Evolutionary conservation across 2,888 invertebrate species (phyloP).

Genomic region (Eudasyphora cyanicolor): DNA sequence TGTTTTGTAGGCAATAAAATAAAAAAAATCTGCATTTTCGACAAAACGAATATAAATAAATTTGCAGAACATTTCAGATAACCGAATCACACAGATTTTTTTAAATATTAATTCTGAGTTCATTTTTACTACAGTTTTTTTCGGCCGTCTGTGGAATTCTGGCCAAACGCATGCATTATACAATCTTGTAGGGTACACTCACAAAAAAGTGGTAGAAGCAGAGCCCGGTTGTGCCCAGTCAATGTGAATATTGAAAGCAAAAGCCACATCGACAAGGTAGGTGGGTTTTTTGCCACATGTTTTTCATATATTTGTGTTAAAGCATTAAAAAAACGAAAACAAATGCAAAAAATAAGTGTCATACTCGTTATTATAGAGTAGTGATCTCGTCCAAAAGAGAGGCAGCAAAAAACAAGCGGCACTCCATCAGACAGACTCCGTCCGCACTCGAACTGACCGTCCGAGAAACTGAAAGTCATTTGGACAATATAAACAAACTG

Average conservation of each 20-base stretch:
- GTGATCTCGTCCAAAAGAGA: conserved; percentile 44
- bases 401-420: conserved; percentile 13
- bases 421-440: too few relatives aligned
- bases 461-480: conserved; percentile 59
- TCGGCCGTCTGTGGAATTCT: background rate
- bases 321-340: conserved; percentile 18
- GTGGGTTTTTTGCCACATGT: conserved; percentile 71
- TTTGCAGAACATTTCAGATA: background rate
- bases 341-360: conserved; percentile 58
- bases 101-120: background rate
- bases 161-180: background rate
- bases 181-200: conserved; percentile 30
- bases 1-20: too few relatives aligned
- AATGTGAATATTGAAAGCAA: conserved; percentile 76
- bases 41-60: too few relatives aligned
- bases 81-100: background rate
- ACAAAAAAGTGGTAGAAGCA: background rate
- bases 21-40: too few relatives aligned
- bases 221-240: conserved; percentile 49
- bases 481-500: conserved; percentile 34
- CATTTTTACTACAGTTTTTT: background rate
- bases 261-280: conserved; percentile 78
- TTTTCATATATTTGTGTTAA: conserved; percentile 39
- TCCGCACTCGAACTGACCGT: conserved; percentile 46
- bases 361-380: conserved; percentile 56